Evolutionary conservation across 2,888 invertebrate species (phyloP), one percentile per base, ranked within the genome.

Genomic region (Perizoma affinitatum): DNA sequence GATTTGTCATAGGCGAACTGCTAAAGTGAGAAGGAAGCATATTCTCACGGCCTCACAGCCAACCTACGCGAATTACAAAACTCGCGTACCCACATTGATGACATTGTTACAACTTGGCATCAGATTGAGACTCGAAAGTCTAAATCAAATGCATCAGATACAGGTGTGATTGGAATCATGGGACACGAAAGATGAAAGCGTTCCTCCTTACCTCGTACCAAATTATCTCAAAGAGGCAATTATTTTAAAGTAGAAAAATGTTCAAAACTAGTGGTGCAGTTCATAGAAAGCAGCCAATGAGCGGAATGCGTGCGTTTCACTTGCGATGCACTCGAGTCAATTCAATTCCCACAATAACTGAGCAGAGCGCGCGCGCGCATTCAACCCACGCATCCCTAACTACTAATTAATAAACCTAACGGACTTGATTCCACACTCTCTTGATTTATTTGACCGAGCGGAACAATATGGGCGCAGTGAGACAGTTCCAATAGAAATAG

Each of bases 361-460:
- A 69, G 73, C 54, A 72, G 71, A 67, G 67, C 80, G 82, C 80
- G 74, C 80, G 74, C 79, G 80, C 83, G 80, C 84, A 80, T 71
- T 81, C 80, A 78, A 82, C 85, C 86, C 80, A 85, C 84, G 73
- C 83, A 70, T 76, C 74, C 83, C 79, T 79, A 82, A 76, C 81
- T 82, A 80, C 83, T 84, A 85, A 88, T 88, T 87, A 87, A 82
- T 87, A 80, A 80, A 78, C 69, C 80, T 83, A 87, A 87, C 88
- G 80, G 62, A 83, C 72, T 72, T 66, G 76, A 80, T 83, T 80
- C 80, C 76, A 84, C 80, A 80, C 82, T 80, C 76, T 80, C 78
- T 72, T 81, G 79, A 83, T 80, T 82, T 80, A 75, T 79, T 80
- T 76, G 75, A 66, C 73, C 76, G 74, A 74, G 78, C 78, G 74